Evolutionary conservation across 2,797 vertebrate species (phyloP), one percentile per base, ranked within the genome.

Genomic region (Anabacerthia variegaticeps): DNA sequence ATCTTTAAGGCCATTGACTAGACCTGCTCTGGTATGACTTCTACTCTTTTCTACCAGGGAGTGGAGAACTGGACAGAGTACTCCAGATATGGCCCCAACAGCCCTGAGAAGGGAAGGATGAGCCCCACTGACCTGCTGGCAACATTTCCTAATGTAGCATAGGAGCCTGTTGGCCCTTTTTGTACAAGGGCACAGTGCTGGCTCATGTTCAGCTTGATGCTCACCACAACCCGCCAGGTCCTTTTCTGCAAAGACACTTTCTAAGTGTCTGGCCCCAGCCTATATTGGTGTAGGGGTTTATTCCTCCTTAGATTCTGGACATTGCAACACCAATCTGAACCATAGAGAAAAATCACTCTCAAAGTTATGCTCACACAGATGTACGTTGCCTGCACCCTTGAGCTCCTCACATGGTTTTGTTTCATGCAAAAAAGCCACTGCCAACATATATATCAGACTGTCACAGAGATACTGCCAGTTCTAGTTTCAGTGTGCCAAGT

Each of bases 391-490:
- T 13, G 32, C 22, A 71, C 32, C 6, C 39, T 37, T 18, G 14
- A 75, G 68, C 32, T 68, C 13, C 67, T 92, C 67, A 65, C 17
- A 18, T 20, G 37, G 51, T 79, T 89, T 78, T n/a, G 18, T 51
- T 88, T 86, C 34, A 68, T 32, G 32, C 13, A 61, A 69, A 85
- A 75, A 65, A 49, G 26, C 23, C 21, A 56, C 76, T 86, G 66
- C 66, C 88, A 88, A 94, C 48, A 92, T 84, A 85, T 51, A 56
- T 85, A 94, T 80, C 88, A 92, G 88, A 84, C 90, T 84, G 81
- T 16, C 62, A 85, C 39, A 73, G 73, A 90, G 51, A 86, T 10
- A 73, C 51, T 80, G 91, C 49, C 93, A 89, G 80, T 92, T 94
- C 82, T 92, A 44, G 77, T 78, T 92, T 92, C 90, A 73, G 28